These are phyloP conservation scores for Rhingia campestris DNA, from an alignment of 2,888 invertebrate genomes.

Conservation along the genomic window DNA sequence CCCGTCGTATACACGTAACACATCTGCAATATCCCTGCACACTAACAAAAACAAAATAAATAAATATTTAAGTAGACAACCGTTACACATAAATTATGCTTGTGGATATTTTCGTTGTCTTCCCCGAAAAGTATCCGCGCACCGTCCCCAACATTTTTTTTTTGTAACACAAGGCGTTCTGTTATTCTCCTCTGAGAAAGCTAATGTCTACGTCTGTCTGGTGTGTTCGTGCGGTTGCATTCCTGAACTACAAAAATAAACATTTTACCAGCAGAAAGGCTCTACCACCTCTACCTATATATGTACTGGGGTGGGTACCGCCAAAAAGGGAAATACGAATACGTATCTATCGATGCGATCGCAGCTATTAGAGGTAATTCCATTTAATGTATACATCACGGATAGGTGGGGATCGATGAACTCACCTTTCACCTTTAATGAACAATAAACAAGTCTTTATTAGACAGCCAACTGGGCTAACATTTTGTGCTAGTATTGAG, in stretches of 20 bases:
- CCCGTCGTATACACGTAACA: constrained; percentile 30
- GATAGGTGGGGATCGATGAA: constrained; percentile 52
- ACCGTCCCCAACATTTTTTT: neutral
- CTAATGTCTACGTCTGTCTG: constrained; percentile 3
- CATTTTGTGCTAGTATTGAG: constrained; percentile 5
- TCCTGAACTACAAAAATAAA: constrained; percentile 13
- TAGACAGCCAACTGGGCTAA: constrained; percentile 41
- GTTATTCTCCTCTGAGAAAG: neutral
- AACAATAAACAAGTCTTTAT: constrained; percentile 57
- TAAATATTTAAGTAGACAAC: constrained; percentile 5
- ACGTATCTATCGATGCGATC: constrained; percentile 39
- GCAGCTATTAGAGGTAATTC: constrained; percentile 57
- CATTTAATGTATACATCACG: constrained; percentile 45
- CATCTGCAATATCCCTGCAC: constrained; percentile 12
- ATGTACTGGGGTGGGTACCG: neutral
- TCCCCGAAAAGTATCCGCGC: constrained; percentile 17
- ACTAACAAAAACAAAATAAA: constrained; percentile 26
- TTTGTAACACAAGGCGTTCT: constrained; percentile 19
- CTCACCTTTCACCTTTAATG: constrained; percentile 69
- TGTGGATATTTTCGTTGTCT: constrained; percentile 35
- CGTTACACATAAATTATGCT: constrained; percentile 40
- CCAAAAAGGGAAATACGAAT: constrained; percentile 13
- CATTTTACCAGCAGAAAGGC: neutral
- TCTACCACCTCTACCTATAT: neutral
- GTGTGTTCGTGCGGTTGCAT: constrained; percentile 10